These are phyloP conservation scores for Hipparchia sbordonii DNA, from an alignment of 2,888 invertebrate genomes.

Conservation along the genomic window DNA sequence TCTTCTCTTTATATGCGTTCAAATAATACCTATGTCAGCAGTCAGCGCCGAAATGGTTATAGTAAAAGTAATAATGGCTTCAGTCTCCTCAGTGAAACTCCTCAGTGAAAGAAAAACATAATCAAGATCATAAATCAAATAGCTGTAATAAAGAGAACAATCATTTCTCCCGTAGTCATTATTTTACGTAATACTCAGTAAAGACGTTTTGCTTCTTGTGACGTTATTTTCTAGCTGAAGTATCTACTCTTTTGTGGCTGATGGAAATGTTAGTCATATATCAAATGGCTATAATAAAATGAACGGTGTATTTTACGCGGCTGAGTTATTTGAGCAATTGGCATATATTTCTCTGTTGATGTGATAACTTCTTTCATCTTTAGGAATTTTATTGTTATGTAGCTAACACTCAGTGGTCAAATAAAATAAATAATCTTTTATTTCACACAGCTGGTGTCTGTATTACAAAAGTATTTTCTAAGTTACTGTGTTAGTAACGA, in stretches of 20 bases:
- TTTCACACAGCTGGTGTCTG: no score
- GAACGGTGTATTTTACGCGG: background rate
- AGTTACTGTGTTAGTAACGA: no score
- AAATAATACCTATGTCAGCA: no score
- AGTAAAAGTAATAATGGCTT: no score
- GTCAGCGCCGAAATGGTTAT: no score
- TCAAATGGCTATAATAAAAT: slow-evolving; percentile 14
- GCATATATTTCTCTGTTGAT: background rate
- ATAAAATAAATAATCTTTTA: no score
- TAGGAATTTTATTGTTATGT: background rate
- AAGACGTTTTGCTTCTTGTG: slow-evolving; percentile 1
- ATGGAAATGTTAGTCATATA: slow-evolving; percentile 9
- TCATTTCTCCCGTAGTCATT: slow-evolving; percentile 7
- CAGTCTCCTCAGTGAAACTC: no score
- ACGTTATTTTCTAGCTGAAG: slow-evolving; percentile 6
- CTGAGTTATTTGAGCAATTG: background rate
- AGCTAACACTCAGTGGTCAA: background rate
- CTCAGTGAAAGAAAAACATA: slow-evolving; percentile 1
- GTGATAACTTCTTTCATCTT: background rate
- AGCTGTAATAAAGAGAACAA: slow-evolving; percentile 3
- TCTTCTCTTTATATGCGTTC: no score
- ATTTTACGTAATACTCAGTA: slow-evolving; percentile 9
- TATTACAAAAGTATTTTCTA: no score
- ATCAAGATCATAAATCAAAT: slow-evolving; percentile 10
- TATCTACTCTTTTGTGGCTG: slow-evolving; percentile 5